These are phyloP conservation scores for Hydrophis major DNA, from an alignment of 2,797 vertebrate genomes.

Conservation along the genomic window DNA sequence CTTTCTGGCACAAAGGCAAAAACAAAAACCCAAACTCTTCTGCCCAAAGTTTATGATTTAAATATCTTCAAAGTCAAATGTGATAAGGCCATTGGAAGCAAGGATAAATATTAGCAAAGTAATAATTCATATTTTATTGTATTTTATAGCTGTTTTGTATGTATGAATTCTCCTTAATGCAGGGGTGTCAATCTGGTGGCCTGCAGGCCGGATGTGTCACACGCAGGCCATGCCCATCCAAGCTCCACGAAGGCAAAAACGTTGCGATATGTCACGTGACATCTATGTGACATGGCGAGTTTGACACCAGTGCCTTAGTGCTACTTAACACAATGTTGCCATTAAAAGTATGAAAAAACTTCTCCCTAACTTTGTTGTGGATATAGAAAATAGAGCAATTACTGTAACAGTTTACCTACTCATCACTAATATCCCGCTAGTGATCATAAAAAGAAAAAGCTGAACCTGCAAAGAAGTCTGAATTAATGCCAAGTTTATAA, in stretches of 20 bases:
- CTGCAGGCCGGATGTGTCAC: no score
- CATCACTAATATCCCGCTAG: neutral
- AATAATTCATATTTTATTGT: neutral
- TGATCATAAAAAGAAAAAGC: neutral
- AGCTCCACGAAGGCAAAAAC: no score
- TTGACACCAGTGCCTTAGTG: no score
- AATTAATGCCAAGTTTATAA: neutral
- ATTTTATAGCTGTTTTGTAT: neutral
- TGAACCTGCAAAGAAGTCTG: neutral
- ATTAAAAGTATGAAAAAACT: neutral
- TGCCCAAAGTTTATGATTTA: neutral
- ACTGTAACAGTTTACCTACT: neutral
- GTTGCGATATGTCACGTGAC: no score
- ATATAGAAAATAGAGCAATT: neutral
- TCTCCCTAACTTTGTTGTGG: neutral
- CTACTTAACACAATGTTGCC: neutral
- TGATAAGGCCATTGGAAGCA: neutral
- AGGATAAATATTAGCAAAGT: neutral
- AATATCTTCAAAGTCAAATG: neutral
- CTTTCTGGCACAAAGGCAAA: constrained; percentile 4
- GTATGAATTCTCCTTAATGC: neutral
- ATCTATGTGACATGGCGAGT: no score
- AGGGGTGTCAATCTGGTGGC: no score
- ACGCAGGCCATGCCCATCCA: no score
- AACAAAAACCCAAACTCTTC: no score